Conservation (phyloP, 2,797 vertebrate genomes). For the Esox lucius region DNA sequence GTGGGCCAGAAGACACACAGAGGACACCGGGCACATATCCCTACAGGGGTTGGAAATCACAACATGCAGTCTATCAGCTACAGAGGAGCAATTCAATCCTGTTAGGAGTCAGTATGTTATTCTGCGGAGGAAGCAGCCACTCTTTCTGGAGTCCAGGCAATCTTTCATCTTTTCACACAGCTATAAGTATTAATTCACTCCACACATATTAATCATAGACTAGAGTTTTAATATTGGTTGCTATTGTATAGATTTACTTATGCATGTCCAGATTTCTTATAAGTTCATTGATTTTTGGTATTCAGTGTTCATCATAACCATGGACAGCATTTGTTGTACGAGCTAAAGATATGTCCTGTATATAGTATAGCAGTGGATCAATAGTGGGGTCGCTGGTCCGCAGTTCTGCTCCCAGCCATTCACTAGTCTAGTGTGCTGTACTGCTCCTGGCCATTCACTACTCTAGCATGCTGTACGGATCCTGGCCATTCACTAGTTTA, state of each 20-base stretch:
- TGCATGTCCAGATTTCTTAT: not conserved
- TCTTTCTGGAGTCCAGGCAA: too few species aligned
- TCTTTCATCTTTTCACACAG: slow-evolving; percentile 8
- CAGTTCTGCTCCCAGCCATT: not conserved
- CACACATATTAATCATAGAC: not conserved
- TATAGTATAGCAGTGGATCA: not conserved
- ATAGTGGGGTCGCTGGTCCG: not conserved
- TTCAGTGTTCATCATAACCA: not conserved
- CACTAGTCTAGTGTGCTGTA: not conserved
- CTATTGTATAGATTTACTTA: not conserved
- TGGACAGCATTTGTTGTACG: too few species aligned
- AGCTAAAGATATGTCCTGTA: too few species aligned
- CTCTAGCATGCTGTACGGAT: too few species aligned
- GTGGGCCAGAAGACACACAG: slow-evolving; percentile 26
- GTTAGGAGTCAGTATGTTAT: too few species aligned
- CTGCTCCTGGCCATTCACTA: too few species aligned
- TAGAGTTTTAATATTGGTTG: not conserved
- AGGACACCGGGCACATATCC: slow-evolving; percentile 14
- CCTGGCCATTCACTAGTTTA: too few species aligned
- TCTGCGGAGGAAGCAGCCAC: too few species aligned
- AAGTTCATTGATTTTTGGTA: not conserved
- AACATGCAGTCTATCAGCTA: slow-evolving; percentile 1
- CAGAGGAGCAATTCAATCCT: too few species aligned
- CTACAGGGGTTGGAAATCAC: slow-evolving; percentile 10
- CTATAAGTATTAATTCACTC: slow-evolving; percentile 12